Percentiles rank a stretch among this genome's conserved stretches.
These are phyloP conservation scores for Drosophila birchii DNA, from an alignment of 2,888 invertebrate species.

Conservation along the genomic window DNA sequence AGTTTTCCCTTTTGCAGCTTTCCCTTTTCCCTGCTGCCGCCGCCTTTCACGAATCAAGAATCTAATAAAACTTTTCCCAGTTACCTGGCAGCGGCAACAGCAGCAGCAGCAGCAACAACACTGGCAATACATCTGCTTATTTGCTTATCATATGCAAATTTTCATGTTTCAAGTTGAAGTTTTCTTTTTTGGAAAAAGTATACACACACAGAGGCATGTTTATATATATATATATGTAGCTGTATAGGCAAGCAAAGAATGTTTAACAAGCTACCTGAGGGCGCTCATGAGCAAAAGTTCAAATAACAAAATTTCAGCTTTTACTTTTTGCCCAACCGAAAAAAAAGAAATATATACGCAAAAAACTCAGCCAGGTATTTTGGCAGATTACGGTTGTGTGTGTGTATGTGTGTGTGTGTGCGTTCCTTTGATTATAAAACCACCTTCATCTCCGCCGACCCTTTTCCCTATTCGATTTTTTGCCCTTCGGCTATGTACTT, in stretches of 20 bases:
- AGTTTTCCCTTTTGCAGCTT: background rate
- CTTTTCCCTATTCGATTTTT: slow-evolving; percentile 30
- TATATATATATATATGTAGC: background rate
- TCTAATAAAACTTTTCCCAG: slow-evolving; percentile 79
- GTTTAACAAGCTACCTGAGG: slow-evolving; percentile 79
- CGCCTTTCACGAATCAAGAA: slow-evolving; percentile 59
- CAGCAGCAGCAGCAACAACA: slow-evolving; percentile 17
- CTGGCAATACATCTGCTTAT: slow-evolving; percentile 67
- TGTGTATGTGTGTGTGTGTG: slow-evolving; percentile 8
- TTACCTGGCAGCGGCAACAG: slow-evolving; percentile 53
- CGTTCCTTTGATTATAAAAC: slow-evolving; percentile 56
- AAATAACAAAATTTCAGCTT: slow-evolving; percentile 73
- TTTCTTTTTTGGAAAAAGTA: slow-evolving; percentile 44
- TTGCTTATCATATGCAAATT: slow-evolving; percentile 82
- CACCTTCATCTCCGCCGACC: slow-evolving; percentile 14
- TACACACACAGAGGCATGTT: slow-evolving; percentile 5
- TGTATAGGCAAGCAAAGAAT: slow-evolving; percentile 63
- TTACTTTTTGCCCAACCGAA: slow-evolving; percentile 53
- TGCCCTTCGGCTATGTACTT: slow-evolving; percentile 36
- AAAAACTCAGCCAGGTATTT: slow-evolving; percentile 49
- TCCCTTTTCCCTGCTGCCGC: background rate
- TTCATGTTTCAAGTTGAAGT: slow-evolving; percentile 73
- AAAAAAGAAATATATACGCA: slow-evolving; percentile 13
- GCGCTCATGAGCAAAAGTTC: slow-evolving; percentile 70
- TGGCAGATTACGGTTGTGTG: slow-evolving; percentile 24